Evolutionary conservation across 2,113 vertebrate genomes (phyloP).

Genomic region (Pao palembangensis): DNA sequence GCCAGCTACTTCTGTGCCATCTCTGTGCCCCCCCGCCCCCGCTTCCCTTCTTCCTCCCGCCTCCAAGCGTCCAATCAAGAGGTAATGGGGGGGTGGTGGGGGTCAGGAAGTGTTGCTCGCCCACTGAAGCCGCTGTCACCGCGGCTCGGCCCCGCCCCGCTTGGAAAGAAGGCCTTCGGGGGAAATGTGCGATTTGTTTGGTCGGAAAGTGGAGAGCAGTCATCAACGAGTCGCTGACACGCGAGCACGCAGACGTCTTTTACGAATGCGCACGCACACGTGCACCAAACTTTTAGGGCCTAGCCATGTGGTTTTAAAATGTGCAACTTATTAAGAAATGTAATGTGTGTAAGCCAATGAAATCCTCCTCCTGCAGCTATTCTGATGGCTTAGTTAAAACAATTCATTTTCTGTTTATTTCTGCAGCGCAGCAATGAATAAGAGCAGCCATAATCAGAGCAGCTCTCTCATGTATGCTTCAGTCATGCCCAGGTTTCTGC

Average conservation of each 20-base stretch:
- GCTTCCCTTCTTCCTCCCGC: slow-evolving; percentile 24
- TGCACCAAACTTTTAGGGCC: slow-evolving; percentile 1
- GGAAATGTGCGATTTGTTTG: slow-evolving; percentile 32
- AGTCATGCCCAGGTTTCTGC: background rate
- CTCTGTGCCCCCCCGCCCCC: slow-evolving; percentile 14
- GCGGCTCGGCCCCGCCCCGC: slow-evolving; percentile 18
- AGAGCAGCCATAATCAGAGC: slow-evolving; percentile 21
- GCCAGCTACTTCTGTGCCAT: slow-evolving; percentile 42
- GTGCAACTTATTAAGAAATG: slow-evolving; percentile 14
- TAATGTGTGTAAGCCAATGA: background rate
- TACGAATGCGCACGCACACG: background rate
- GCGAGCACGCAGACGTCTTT: background rate
- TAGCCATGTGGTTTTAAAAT: slow-evolving; percentile 2
- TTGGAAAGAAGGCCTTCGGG: slow-evolving; percentile 15
- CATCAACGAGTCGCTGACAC: slow-evolving; percentile 16
- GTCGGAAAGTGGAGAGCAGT: slow-evolving; percentile 17
- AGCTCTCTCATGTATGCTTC: background rate
- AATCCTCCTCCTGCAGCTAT: slow-evolving; percentile 21
- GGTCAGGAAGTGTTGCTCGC: slow-evolving; percentile 42
- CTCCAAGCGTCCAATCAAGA: slow-evolving; percentile 40
- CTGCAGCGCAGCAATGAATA: slow-evolving; percentile 4
- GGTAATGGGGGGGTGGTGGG: slow-evolving; percentile 28
- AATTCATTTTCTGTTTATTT: slow-evolving; percentile 25
- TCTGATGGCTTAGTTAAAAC: slow-evolving; percentile 13
- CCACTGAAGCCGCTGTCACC: slow-evolving; percentile 28